Evolutionary conservation across 1,140 invertebrate genomes (phyloP).

Genomic region (Trachymyrmex septentrionalis): DNA sequence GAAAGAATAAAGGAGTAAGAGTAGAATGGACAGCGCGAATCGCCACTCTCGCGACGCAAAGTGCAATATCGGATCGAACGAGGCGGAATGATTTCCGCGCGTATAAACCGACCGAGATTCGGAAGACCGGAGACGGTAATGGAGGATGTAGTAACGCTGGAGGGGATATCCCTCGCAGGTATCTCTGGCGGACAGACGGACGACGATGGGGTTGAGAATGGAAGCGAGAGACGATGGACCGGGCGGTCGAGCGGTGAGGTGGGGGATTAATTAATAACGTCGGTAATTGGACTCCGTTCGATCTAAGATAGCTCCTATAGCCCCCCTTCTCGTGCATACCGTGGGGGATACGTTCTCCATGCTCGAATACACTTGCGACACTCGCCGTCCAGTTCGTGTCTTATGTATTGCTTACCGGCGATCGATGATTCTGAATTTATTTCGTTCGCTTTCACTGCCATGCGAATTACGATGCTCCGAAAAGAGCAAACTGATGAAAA

Average conservation of each 20-base stretch:
- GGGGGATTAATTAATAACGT: slow-evolving; percentile 83
- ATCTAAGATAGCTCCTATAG: slow-evolving; percentile 82
- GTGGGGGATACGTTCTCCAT: slow-evolving; percentile 70
- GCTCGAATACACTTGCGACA: slow-evolving; percentile 69
- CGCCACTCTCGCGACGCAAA: slow-evolving; percentile 35
- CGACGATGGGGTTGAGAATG: slow-evolving; percentile 79
- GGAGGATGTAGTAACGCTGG: slow-evolving; percentile 63
- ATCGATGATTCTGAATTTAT: slow-evolving; percentile 32
- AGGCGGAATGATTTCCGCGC: slow-evolving; percentile 59
- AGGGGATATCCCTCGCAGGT: slow-evolving; percentile 74
- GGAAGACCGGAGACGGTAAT: slow-evolving; percentile 70
- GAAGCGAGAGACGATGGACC: slow-evolving; percentile 76
- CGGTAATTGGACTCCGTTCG: slow-evolving; percentile 83
- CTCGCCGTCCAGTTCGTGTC: slow-evolving; percentile 34
- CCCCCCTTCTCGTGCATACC: slow-evolving; percentile 70
- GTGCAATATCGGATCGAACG: slow-evolving; percentile 27
- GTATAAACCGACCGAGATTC: slow-evolving; percentile 71
- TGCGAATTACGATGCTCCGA: neutral
- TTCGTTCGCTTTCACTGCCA: neutral
- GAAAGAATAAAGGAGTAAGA: slow-evolving; percentile 43
- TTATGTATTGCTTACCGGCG: slow-evolving; percentile 42
- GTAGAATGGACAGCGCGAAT: slow-evolving; percentile 6
- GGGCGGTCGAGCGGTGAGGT: slow-evolving; percentile 59
- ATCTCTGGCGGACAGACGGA: slow-evolving; percentile 80
- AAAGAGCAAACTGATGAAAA: neutral